These are phyloP conservation scores for Amniataba percoides DNA, from an alignment of 2,797 vertebrate species.

Conservation along the genomic window DNA sequence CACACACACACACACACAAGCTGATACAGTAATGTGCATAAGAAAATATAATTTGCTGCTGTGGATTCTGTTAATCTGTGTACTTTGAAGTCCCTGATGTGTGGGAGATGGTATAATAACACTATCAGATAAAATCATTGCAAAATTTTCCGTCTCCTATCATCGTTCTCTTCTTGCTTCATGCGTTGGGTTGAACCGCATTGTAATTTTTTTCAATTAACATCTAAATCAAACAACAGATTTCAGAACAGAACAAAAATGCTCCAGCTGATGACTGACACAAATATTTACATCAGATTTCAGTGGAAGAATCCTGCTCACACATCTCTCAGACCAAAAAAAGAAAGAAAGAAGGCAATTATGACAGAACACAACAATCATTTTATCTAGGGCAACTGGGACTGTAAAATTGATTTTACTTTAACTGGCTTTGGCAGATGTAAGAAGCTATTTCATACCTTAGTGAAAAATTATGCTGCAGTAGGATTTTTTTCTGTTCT, in stretches of 20 bases:
- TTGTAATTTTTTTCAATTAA: conserved; percentile 31
- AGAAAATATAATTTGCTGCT: conserved; percentile 10
- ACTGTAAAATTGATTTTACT: conserved; percentile 18
- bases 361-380: conserved; percentile 1
- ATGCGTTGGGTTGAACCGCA: background rate
- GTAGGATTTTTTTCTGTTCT: background rate
- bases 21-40: background rate
- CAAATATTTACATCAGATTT: conserved; percentile 9
- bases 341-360: conserved; percentile 7
- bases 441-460: conserved; percentile 10
- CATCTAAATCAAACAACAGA: conserved; percentile 8
- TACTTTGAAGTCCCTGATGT: conserved; percentile 36
- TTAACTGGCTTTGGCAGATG: conserved; percentile 16
- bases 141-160: background rate
- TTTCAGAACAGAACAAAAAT: conserved; percentile 24
- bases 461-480: background rate
- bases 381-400: conserved; percentile 8
- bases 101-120: conserved; percentile 26
- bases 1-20: no score
- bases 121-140: conserved; percentile 42
- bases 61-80: conserved; percentile 20
- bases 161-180: conserved; percentile 12
- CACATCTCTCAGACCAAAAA: background rate
- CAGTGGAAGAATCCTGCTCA: conserved; percentile 12
- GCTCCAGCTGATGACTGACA: conserved; percentile 3